These are phyloP conservation scores for Microtus pennsylvanicus DNA, from an alignment of 2,113 vertebrate species.

Conservation along the genomic window DNA sequence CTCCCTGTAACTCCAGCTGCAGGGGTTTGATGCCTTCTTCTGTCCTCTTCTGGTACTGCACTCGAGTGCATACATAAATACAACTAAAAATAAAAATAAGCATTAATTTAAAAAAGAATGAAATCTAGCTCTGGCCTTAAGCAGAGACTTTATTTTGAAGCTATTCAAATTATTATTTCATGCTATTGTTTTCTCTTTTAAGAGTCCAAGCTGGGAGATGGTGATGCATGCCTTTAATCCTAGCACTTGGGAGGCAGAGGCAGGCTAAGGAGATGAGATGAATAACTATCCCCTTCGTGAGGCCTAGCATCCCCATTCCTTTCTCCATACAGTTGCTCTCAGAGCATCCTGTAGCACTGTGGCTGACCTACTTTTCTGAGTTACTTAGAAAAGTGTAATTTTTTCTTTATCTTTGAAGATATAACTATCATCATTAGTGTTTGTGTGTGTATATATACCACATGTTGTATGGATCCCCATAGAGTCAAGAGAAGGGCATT, in stretches of 20 bases:
- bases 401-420: background rate
- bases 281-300: background rate
- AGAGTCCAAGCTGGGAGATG: background rate
- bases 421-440: background rate
- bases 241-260: background rate
- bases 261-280: background rate
- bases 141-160: background rate
- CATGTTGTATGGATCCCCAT: background rate
- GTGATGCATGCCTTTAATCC: background rate
- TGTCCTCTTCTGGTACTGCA: background rate
- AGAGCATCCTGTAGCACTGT: background rate
- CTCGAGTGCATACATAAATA: too few species aligned
- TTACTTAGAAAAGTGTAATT: background rate
- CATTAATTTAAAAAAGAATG: background rate
- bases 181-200: background rate
- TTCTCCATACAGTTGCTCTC: background rate
- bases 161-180: background rate
- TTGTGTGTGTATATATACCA: rapidly evolving
- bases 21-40: background rate
- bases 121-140: background rate
- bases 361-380: background rate
- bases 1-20: background rate
- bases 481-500: background rate
- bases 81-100: background rate
- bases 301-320: background rate